phyloP scores from a whole-genome alignment of 2,888 invertebrate species.

The Conops quadrifasciatus region DNA sequence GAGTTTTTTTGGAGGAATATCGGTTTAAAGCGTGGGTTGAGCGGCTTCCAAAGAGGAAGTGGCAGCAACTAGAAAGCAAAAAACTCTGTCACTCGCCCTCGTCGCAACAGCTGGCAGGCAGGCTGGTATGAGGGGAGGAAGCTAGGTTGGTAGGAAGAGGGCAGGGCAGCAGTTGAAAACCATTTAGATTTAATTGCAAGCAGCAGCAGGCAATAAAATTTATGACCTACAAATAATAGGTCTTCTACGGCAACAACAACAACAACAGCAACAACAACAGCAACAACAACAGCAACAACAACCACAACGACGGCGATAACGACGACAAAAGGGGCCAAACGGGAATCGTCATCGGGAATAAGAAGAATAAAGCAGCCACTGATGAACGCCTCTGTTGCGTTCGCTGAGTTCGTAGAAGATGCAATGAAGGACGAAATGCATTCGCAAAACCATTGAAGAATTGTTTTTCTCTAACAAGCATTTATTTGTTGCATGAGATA shows the following conservation, averaged over 20 bases:
- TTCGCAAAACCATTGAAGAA: too few relatives aligned
- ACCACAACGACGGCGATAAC: neutral
- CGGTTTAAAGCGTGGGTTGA: conserved; percentile 4
- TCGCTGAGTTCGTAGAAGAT: too few relatives aligned
- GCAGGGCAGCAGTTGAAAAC: conserved; percentile 40
- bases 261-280: conserved; percentile 13
- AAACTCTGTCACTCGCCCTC: neutral
- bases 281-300: neutral
- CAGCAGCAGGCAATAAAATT: conserved; percentile 63
- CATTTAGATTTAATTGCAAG: conserved; percentile 62
- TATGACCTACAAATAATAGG: conserved; percentile 64
- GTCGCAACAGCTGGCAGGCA: neutral
- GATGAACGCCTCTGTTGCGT: too few relatives aligned
- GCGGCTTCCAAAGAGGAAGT: neutral
- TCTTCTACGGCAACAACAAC: conserved; percentile 49
- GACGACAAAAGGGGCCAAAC: neutral
- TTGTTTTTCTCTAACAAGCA: too few relatives aligned
- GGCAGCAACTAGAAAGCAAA: neutral
- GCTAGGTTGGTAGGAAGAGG: neutral
- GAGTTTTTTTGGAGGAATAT: neutral
- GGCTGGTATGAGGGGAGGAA: neutral
- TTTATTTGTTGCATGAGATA: too few relatives aligned
- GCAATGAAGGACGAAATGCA: too few relatives aligned
- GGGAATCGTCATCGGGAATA: neutral
- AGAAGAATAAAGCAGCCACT: neutral